A percentile compares a stretch with the other conserved stretches of the same genome.
phyloP scores from a whole-genome alignment of 2,797 vertebrate genomes.

The Chelonia mydas region DNA sequence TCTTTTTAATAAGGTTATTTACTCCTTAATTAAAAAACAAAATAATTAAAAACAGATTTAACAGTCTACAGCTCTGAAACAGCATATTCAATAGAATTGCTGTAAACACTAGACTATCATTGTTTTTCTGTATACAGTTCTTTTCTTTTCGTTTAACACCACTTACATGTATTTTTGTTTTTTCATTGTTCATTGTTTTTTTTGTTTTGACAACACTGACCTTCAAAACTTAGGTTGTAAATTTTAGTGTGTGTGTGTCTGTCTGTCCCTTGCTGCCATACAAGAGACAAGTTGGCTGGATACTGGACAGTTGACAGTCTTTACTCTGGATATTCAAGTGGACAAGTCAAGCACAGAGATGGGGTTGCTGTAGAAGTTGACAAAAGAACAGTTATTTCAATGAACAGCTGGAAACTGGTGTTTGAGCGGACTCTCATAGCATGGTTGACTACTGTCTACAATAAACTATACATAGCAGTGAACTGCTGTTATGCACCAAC shows the following conservation, averaged over 20 bases:
- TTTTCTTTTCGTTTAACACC: not conserved
- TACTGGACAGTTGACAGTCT: not conserved
- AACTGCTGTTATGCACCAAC: not conserved
- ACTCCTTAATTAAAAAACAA: slow-evolving; percentile 69
- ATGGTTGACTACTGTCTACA: not conserved
- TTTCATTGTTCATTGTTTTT: not conserved
- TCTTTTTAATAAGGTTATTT: slow-evolving; percentile 63
- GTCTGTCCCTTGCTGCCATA: not conserved
- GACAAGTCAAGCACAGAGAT: not conserved
- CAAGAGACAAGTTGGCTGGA: not conserved
- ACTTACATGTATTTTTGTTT: not conserved
- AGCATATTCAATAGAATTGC: slow-evolving; percentile 43
- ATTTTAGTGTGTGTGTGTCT: not conserved
- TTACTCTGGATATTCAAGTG: not conserved
- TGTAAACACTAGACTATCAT: slow-evolving; percentile 31
- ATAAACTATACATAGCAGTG: not conserved
- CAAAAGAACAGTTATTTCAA: not conserved
- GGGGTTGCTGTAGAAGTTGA: not conserved
- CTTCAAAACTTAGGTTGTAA: not conserved
- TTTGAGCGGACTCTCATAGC: not conserved
- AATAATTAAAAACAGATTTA: slow-evolving; percentile 68
- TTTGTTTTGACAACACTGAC: not conserved
- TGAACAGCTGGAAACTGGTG: not conserved
- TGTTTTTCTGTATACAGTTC: not conserved
- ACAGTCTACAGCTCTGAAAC: slow-evolving; percentile 29